Base-by-base conservation (phyloP, 2,113 vertebrate species). In the Urocitellus parryii region DNA sequence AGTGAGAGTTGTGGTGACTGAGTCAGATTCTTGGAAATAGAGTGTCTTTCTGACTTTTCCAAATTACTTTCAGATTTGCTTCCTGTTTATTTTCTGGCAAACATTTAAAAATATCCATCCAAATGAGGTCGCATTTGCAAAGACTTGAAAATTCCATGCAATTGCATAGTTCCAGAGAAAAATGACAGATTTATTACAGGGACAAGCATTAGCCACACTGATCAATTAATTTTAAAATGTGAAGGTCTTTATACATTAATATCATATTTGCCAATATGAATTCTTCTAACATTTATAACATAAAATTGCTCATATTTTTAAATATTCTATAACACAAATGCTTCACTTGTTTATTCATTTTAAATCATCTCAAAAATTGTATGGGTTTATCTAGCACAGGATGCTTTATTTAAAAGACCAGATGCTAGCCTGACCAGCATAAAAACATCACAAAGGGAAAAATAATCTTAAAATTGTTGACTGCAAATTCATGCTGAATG, bases 81-180 rank as follows among this genome's bases (percentile, higher is more conserved):
- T 97, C 77, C 96, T 97, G 88, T 96, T 97, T 97, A 95, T 67
- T 88, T 97, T 95, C 81, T 97, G 96, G 94, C 91, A 97, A 97
- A 95, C 76, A 51, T 88, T 97, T 84, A 58, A 96, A 93, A 97
- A 72, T 97, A 96, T 96, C 92, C 94, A 56, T 94, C 61, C 76
- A 95, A 96, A 92, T 82, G 61, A 97, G 95, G 95, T 97, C 20
- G 9, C 72, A 90, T 92, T 94, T 95, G 29, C 65, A 94, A 70
- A 82, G 72, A 91, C 39, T 93, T 74, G 91, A 29, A 97, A 94
- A 94, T 90, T 96, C 77, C 85, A 94, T 95, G 32, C 87, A 96
- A 93, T 68, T 94, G 48, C 42, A 92, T 65, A 84, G 32, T 91
- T 97, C 68, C 25, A 93, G 73, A 18, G 56, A 32, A 91, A 96